Evolutionary conservation across 2,797 vertebrate species (phyloP), one percentile per base, ranked within the genome.

Genomic region (Euthynnus affinis): DNA sequence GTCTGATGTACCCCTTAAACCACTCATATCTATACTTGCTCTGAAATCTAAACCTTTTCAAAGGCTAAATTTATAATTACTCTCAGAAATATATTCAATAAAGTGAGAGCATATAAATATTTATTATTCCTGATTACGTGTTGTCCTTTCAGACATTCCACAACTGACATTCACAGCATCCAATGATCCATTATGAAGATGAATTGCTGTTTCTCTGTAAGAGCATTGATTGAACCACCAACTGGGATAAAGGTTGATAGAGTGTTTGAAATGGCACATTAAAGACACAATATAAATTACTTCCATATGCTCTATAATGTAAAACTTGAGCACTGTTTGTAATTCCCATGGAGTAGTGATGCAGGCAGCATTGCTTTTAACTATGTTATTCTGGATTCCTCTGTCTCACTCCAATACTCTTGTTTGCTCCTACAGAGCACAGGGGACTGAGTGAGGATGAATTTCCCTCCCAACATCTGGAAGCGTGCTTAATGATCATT

Each of bases 401-500:
- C 78, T 46, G 71, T 89, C 84, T 81, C 68, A 61, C 70, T 85
- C 34, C 46, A 60, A 51, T 49, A 18, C 64, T 76, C 71, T 71
- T 88, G 82, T 93, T 92, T 92, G 80, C 71, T 82, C 82, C 65
- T 78, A 70, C 72, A 75, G 83, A 89, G 83, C 83, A 87, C 86
- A 74, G 71, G 66, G 60, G 72, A 83, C 78, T 66, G 86, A 87
- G 86, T 89, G 84, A 89, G 87, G 88, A 91, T 75, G 67, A 80
- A 75, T 87, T 88, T 75, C 70, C 76, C 82, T 84, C 87, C 90
- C 81, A 87, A 94, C 94, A 95, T 95, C 94, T 95, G 93, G 93
- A 94, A 91, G 87, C 65, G 27, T 82, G 85, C 86, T 93, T 93
- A 92, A 92, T 93, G 92, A 92, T 90, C 88, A 93, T 91, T 93